Conservation (phyloP, 2,113 vertebrate genomes). For the Elephas maximus region DNA sequence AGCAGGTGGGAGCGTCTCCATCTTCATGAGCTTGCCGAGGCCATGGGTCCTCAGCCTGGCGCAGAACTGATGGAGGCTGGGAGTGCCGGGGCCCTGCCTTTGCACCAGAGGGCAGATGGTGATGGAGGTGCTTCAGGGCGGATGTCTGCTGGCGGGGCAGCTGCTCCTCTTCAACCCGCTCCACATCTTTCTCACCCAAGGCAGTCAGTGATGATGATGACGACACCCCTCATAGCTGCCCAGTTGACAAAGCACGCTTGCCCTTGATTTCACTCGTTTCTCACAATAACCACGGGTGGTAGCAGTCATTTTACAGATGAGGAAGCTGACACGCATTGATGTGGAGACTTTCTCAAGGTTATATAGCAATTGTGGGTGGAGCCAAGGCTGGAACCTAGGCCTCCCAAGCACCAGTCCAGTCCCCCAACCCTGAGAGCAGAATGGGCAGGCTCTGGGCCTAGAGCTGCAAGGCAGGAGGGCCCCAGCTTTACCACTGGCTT, state of each 20-base stretch:
- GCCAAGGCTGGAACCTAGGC: not conserved
- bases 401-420: not conserved
- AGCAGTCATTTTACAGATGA: not conserved
- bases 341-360: not conserved
- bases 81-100: not conserved
- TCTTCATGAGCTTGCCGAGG: not conserved
- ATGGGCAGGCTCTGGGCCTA: not conserved
- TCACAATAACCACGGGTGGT: not conserved
- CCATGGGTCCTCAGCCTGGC: not conserved
- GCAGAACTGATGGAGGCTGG: not conserved
- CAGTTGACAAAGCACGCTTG: not conserved
- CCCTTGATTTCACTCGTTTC: not conserved
- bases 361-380: not conserved
- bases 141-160: not conserved
- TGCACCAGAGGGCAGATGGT: not conserved
- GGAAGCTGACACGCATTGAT: not conserved
- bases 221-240: too few species aligned
- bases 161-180: too few species aligned
- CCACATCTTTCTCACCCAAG: not conserved
- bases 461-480: not conserved
- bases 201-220: too few species aligned
- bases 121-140: not conserved
- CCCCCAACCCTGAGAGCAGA: not conserved
- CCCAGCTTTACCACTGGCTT: not conserved
- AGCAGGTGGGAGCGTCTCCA: constrained; percentile 83